Base-by-base conservation (phyloP, 1,140 invertebrate genomes). In the Pogonomyrmex barbatus region DNA sequence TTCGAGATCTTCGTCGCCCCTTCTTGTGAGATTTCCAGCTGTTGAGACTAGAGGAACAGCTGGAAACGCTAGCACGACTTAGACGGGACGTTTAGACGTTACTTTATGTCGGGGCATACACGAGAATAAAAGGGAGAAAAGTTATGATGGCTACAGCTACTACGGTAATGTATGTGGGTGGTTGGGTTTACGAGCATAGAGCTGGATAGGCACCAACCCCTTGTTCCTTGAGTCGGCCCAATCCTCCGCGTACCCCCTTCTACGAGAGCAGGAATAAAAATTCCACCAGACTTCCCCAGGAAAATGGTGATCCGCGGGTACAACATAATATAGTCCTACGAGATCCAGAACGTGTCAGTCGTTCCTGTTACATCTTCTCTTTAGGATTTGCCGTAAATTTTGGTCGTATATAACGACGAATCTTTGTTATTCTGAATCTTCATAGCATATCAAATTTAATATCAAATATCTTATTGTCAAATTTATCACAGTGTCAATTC, bases 121-220 rank as follows among this genome's bases (percentile, higher is more conserved):
- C 76, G 62, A 68, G 87, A 92, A 93, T 93, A 93, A 92, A 93
- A 81, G 84, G 60, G 86, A 87, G 91, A 78, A 90, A 92, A 93
- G 91, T 92, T 93, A 93, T 92, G 91, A 89, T 82, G 84, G 88
- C 79, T 68, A 86, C 77, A 89, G 88, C 87, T 85, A 39, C n/a
- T 85, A 39, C n/a, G 88, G 68, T 89, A 90, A 87, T 82, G 86
- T 86, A 85, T 75, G 70, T 75, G 62, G 70, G 30, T 75, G 58
- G 70, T 67, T 45, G 79, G 75, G 75, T 90, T 90, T 90, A 90
- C 86, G 89, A 90, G 71, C 86, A 85, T 75, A 78, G 73, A 50
- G 78, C 9, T 24, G 77, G 17, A 9, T 60, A 30, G 45, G 42
- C 47, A 58, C 60, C 39, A 54, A 62, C 42, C 70, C 24, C 60